Evolutionary conservation across 2,888 invertebrate species (phyloP), one percentile per base, ranked within the genome.

Genomic region (Rhorus exstirpatorius): DNA sequence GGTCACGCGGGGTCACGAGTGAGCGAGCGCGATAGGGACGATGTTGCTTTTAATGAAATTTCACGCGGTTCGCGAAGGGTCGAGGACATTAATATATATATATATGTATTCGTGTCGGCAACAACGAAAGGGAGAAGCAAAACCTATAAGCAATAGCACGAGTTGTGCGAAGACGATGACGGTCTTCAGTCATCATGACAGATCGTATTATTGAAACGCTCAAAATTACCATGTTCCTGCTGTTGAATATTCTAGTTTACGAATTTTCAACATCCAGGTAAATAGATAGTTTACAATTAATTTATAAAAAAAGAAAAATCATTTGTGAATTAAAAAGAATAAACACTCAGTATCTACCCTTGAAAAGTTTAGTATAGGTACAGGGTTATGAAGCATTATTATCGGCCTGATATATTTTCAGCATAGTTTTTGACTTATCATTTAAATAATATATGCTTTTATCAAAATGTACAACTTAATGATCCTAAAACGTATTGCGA

Each of bases 31-130:
- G 85, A 87, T 83, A 83, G 81, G 82, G 83, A 85, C 83, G 85
- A 86, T 83, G 86, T 82, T 78, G 87, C 83, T 87, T 88, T 89
- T 88, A 88, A 89, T 89, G 86, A 86, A 85, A 90, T 90, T 89
- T 88, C 75, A 87, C 85, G 85, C 79, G 65, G 53, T 26, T 49
- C 72, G 51, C 78, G 51, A 63, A 79, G 63, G 75, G 53, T 68
- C 35, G 26, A 31, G 26, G 38, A 58, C 31, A 35, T 55, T 24
- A 26, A 65, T 49, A 17, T 38, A 19, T 19, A 51, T 51, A 38
- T 4, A 49, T 21, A 55, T 55, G n/a, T 67, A 35, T 19, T n/a
- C 14, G 17, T 65, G 26, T 65, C 3, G 12, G 24, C 65, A 31
- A 19, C 12, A 19, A 65, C 17, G 49, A 12, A 49, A 19, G 31